A percentile compares a stretch with the other conserved stretches of the same genome.
Conservation (phyloP, 2,113 vertebrate species). For the Notarius quadriscutis region DNA sequence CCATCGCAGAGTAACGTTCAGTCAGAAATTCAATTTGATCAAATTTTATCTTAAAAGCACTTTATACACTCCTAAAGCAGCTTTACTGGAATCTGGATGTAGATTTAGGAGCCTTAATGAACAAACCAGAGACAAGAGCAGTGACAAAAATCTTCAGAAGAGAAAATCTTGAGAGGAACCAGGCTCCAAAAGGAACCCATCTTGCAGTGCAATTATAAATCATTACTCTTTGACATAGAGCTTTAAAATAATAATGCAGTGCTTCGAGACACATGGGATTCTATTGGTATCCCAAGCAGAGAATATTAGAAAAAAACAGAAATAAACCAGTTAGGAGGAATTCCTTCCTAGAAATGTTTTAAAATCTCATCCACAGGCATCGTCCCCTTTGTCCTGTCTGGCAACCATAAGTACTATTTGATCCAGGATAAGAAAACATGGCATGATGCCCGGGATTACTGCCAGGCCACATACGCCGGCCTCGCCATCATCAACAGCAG, state of each 20-base stretch:
- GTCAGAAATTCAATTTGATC: not conserved
- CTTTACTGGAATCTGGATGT: not conserved
- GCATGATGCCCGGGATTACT: slow-evolving; percentile 10
- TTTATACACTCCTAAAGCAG: too few relatives aligned
- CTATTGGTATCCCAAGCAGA: too few relatives aligned
- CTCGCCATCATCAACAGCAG: not conserved
- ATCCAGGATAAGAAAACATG: slow-evolving; percentile 1
- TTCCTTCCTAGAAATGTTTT: not conserved
- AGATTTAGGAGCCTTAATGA: not conserved
- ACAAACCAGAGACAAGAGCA: too few relatives aligned
- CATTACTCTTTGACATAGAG: too few relatives aligned
- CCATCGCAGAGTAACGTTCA: not conserved
- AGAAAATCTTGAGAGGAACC: too few relatives aligned
- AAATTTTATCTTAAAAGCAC: too few relatives aligned
- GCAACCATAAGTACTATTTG: not conserved
- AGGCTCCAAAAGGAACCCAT: too few relatives aligned
- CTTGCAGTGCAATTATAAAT: too few relatives aligned
- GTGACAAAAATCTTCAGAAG: too few relatives aligned
- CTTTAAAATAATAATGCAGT: too few relatives aligned
- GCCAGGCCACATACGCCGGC: not conserved
- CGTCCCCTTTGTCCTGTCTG: not conserved
- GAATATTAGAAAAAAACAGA: not conserved
- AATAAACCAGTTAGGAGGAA: not conserved
- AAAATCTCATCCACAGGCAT: slow-evolving; percentile 11
- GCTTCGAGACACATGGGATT: too few relatives aligned